Percentiles rank a stretch among this genome's conserved stretches.
phyloP scores from a whole-genome alignment of 1,140 invertebrate genomes.

The Lordiphosa stackelbergi region DNA sequence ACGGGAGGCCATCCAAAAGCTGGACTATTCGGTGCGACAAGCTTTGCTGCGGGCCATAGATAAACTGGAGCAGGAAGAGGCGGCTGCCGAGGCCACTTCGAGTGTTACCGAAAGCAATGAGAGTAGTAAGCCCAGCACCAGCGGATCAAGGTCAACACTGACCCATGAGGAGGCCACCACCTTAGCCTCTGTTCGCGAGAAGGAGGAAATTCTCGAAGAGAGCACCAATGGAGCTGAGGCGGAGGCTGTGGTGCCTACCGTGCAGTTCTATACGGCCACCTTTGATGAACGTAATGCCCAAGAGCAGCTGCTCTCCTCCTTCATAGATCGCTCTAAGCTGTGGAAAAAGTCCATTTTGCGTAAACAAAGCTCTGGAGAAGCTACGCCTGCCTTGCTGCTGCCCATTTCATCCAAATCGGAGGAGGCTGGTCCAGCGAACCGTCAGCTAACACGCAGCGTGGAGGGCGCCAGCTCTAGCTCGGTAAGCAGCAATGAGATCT shows the following conservation, averaged over 20 bases:
- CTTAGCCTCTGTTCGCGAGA: slow-evolving; percentile 45
- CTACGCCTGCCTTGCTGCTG: slow-evolving; percentile 4
- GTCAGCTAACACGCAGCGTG: slow-evolving; percentile 59
- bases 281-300: slow-evolving; percentile 70
- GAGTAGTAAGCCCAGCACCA: slow-evolving; percentile 15
- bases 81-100: slow-evolving; percentile 45
- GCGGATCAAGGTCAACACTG: slow-evolving; percentile 10
- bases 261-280: slow-evolving; percentile 75
- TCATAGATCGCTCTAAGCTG: slow-evolving; percentile 67
- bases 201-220: slow-evolving; percentile 72
- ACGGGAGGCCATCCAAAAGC: slow-evolving; percentile 79
- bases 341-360: slow-evolving; percentile 61
- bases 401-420: slow-evolving; percentile 13
- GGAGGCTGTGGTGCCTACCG: slow-evolving; percentile 62
- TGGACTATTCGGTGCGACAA: slow-evolving; percentile 84
- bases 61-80: slow-evolving; percentile 81
- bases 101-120: slow-evolving; percentile 48
- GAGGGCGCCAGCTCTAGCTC: slow-evolving; percentile 38
- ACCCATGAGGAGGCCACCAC: slow-evolving; percentile 27
- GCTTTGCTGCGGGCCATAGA: slow-evolving; percentile 84
- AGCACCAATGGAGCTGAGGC: slow-evolving; percentile 53
- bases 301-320: slow-evolving; percentile 65
- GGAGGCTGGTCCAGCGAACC: slow-evolving; percentile 31
- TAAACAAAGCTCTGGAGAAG: slow-evolving; percentile 21
- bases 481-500: slow-evolving; percentile 66